These are phyloP conservation scores for Cephalopachus bancanus DNA, from an alignment of 2,797 vertebrate genomes.

Conservation along the genomic window DNA sequence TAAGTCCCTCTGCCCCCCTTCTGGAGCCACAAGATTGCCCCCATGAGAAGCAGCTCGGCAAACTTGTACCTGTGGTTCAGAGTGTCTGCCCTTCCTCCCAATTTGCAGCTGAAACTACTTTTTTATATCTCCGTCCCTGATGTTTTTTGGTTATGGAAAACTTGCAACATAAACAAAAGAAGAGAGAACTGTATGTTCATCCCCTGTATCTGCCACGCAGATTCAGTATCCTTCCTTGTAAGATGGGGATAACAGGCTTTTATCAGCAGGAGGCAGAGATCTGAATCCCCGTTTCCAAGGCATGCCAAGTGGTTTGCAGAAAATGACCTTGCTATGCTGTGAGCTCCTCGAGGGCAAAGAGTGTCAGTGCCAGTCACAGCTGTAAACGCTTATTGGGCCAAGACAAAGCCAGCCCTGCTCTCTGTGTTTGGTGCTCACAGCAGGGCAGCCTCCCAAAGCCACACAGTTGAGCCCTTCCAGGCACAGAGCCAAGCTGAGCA, in stretches of 20 bases:
- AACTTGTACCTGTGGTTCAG: too few species aligned
- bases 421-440: accelerated
- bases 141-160: background rate
- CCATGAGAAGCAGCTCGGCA: accelerated
- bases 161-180: background rate
- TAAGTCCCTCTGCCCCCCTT: background rate
- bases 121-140: background rate
- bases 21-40: background rate
- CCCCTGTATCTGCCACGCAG: background rate
- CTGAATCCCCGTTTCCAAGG: too few species aligned
- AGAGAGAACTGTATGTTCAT: background rate
- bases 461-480: background rate
- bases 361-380: accelerated
- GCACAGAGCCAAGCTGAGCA: accelerated
- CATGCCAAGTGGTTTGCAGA: background rate
- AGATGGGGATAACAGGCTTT: accelerated
- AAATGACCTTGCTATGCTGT: background rate
- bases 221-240: background rate
- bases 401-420: background rate
- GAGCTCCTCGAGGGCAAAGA: background rate
- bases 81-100: background rate
- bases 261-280: background rate
- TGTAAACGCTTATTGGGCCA: background rate
- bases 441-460: accelerated
- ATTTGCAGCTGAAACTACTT: background rate